phyloP scores from a whole-genome alignment of 2,797 vertebrate species.

The Selene dorsalis region DNA sequence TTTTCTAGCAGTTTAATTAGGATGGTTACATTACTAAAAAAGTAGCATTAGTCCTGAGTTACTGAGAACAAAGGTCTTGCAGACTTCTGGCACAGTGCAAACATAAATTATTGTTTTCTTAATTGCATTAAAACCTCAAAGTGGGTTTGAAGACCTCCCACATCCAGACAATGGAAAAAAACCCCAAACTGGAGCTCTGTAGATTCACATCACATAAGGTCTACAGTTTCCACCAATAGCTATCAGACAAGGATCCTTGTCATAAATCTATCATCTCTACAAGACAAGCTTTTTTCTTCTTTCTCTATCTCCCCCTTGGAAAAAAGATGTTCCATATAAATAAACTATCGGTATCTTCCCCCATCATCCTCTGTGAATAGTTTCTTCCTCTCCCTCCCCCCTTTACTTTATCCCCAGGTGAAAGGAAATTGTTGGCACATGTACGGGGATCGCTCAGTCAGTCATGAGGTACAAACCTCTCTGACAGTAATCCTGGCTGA shows the following conservation, averaged over 20 bases:
- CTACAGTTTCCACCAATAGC: conserved; percentile 69
- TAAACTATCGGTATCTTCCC: conserved; percentile 77
- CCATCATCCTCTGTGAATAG: conserved; percentile 53
- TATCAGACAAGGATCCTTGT: conserved; percentile 68
- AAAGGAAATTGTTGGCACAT: conserved; percentile 80
- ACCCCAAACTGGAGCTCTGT: conserved; percentile 45
- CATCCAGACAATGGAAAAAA: conserved; percentile 65
- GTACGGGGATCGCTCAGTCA: conserved; percentile 72
- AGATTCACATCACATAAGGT: conserved; percentile 74
- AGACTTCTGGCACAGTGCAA: conserved; percentile 58
- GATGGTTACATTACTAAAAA: conserved; percentile 47
- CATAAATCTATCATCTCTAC: conserved; percentile 83
- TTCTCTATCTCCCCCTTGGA: conserved; percentile 27
- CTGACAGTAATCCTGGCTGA: conserved; percentile 82
- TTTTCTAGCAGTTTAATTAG: conserved; percentile 41
- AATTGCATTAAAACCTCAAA: conserved; percentile 81
- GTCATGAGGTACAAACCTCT: conserved; percentile 70
- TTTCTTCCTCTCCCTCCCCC: conserved; percentile 14
- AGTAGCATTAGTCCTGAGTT: conserved; percentile 54
- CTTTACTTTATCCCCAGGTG: conserved; percentile 74
- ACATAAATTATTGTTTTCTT: conserved; percentile 78
- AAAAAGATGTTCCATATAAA: conserved; percentile 72
- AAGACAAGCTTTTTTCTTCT: conserved; percentile 34
- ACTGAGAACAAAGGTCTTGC: conserved; percentile 74
- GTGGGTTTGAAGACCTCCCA: conserved; percentile 80